These are phyloP conservation scores for Gnathonemus echidnorhynchus DNA, from an alignment of 2,113 vertebrate genomes.

Conservation along the genomic window DNA sequence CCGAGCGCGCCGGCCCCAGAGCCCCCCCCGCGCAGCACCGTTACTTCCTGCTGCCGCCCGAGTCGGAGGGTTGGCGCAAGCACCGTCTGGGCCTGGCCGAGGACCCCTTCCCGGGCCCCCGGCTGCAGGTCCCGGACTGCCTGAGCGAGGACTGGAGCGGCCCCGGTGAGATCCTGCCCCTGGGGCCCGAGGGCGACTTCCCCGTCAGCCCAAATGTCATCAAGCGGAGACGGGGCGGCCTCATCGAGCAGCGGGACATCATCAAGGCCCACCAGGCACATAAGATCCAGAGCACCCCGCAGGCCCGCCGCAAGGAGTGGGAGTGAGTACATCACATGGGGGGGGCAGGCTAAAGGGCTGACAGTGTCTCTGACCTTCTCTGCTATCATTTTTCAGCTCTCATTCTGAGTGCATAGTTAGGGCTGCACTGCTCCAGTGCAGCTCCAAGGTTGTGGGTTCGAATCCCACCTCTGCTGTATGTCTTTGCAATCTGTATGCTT, in stretches of 20 bases:
- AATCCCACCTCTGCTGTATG: neutral
- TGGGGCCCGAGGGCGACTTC: conserved; percentile 58
- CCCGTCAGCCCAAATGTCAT: conserved; percentile 80
- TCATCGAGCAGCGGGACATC: conserved; percentile 92
- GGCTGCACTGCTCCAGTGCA: neutral
- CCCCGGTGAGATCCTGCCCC: conserved; percentile 46
- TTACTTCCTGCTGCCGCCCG: conserved; percentile 61
- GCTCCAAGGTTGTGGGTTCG: neutral
- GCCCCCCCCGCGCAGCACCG: conserved; percentile 45
- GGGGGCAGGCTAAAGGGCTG: neutral
- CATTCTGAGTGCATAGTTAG: neutral
- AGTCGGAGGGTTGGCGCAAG: conserved; percentile 76
- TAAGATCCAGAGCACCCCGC: conserved; percentile 96
- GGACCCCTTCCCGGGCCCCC: conserved; percentile 53
- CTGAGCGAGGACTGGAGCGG: conserved; percentile 38
- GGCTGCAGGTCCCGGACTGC: conserved; percentile 64
- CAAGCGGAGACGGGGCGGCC: conserved; percentile 80
- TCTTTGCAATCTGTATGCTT: neutral
- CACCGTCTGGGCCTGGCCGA: conserved; percentile 61
- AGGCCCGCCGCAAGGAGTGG: conserved; percentile 92
- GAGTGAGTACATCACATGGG: conserved; percentile 73
- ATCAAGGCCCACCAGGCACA: conserved; percentile 91
- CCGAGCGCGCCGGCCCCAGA: conserved; percentile 54
- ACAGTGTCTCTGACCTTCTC: neutral
- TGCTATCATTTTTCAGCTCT: neutral